These are phyloP conservation scores for Ceyx margarethae DNA, from an alignment of 2,113 vertebrate genomes.

Conservation along the genomic window DNA sequence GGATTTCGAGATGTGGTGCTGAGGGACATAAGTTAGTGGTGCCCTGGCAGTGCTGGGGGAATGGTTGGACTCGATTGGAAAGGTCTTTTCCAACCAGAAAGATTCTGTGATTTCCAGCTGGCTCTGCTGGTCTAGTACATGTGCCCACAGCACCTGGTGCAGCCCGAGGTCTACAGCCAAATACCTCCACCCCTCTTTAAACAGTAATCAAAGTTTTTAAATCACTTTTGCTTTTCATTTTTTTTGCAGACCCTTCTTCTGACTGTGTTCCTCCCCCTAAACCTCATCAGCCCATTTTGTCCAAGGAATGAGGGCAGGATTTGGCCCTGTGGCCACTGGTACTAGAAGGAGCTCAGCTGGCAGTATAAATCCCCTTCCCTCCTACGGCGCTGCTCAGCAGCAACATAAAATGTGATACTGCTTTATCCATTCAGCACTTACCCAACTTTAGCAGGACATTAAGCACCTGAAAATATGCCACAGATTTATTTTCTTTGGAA, in stretches of 20 bases:
- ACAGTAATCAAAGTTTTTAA: background rate
- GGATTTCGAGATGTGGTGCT: background rate
- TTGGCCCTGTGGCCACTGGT: accelerated
- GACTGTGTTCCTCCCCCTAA: background rate
- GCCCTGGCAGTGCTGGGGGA: background rate
- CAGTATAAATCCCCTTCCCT: background rate
- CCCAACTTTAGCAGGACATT: constrained; percentile 47
- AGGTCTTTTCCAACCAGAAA: background rate
- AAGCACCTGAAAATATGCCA: constrained; percentile 21
- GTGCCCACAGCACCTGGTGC: accelerated
- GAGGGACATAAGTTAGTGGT: background rate
- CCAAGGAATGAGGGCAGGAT: background rate
- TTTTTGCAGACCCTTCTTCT: background rate
- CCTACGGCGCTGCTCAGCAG: background rate
- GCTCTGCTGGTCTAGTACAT: accelerated
- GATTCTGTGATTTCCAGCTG: background rate
- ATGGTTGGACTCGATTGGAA: background rate
- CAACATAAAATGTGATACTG: constrained; percentile 23
- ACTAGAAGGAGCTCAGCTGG: background rate
- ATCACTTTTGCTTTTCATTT: background rate
- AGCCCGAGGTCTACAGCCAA: background rate
- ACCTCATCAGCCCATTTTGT: background rate
- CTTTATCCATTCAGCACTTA: constrained; percentile 55
- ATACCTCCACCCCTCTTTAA: background rate
- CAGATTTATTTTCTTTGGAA: constrained; percentile 48